phyloP scores from a whole-genome alignment of 2,797 vertebrate genomes.

The Scolopax rusticola region DNA sequence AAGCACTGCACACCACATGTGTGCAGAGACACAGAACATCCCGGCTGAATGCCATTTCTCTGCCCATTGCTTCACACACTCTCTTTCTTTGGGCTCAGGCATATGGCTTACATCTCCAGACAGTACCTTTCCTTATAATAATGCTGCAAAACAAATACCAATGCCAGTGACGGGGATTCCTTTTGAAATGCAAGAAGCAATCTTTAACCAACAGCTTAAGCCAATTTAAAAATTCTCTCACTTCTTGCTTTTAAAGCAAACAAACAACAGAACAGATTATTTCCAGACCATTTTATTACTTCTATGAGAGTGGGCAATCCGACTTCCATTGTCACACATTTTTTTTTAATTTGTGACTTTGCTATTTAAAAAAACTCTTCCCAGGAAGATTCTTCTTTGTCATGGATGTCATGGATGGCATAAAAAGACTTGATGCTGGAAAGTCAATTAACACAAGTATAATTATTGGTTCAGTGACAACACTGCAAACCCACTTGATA shows the following conservation, averaged over 20 bases:
- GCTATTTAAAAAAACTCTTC: neutral
- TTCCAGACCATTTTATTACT: neutral
- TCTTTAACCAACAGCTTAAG: slow-evolving; percentile 1
- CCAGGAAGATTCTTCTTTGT: neutral
- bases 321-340: rapidly evolving
- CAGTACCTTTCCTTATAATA: neutral
- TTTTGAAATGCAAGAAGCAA: neutral
- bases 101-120: neutral
- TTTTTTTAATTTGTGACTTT: neutral
- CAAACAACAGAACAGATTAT: neutral
- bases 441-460: neutral
- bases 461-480: neutral
- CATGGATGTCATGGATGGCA: neutral
- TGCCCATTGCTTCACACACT: neutral
- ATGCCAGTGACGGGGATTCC: rapidly evolving
- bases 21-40: neutral
- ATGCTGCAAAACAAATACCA: neutral
- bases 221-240: neutral
- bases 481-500: neutral
- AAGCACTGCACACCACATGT: neutral
- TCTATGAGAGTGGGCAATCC: neutral
- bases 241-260: neutral
- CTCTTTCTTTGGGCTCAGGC: neutral
- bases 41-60: neutral
- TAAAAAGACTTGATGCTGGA: neutral